Evolutionary conservation across 2,888 invertebrate genomes (phyloP), one percentile per base, ranked within the genome.

Genomic region (Taphrorychus bicolor): DNA sequence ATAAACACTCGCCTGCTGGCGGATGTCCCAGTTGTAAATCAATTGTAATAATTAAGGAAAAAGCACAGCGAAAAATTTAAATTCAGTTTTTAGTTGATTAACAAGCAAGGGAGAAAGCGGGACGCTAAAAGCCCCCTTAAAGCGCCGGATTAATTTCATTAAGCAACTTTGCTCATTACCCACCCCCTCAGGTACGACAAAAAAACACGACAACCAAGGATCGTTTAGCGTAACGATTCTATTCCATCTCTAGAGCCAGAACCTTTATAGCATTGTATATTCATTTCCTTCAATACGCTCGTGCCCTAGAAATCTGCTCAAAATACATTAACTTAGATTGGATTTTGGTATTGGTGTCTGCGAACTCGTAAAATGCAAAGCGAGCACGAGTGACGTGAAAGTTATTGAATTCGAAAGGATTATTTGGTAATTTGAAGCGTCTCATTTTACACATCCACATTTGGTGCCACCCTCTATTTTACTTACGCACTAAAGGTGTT

Each of bases 11-110:
- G 49, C 54, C 41, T 56, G 56, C 53, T 58, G 64, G 58, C 59
- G 57, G 64, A 64, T 52, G 64, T 51, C 21, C 24, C 51, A 49
- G 45, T 49, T 42, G 58, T 64, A 64, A 64, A 64, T 64, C 64
- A 64, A 64, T 64, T 64, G 64, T 64, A 52, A 64, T 58, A 64
- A 64, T 64, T 58, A 64, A 58, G 64, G 64, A 64, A 52, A 64
- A 64, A 52, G 64, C 59, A 59, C 40, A 59, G 57, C 51, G 48
- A 22, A 54, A 57, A 49, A 51, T 51, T 52, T 41, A 64, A 64
- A 64, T 54, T 56, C 56, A 22, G 54, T 22, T 54, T 63, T 64
- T 49, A 58, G 64, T 52, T 64, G 58, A 64, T 64, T 64, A 59
- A n/a, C 24, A 19, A 19, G 18, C 18, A 51, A 51, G 11, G 17